Evolutionary conservation across 2,888 invertebrate genomes (phyloP).

Genomic region (Julus scanicus): DNA sequence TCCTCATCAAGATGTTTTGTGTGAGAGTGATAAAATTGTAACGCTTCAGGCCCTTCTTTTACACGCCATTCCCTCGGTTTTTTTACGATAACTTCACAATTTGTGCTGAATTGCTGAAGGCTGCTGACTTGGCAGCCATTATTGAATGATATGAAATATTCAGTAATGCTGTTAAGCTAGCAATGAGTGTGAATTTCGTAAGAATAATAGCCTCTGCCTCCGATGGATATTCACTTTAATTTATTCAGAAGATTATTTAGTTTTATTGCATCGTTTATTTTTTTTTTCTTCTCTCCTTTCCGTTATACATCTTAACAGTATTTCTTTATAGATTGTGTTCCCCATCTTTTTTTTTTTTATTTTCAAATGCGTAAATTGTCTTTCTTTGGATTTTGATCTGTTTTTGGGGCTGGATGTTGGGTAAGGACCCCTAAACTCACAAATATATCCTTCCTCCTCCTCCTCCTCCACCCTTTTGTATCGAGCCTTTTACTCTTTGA

Average conservation of each 20-base stretch:
- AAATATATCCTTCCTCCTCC: too few species aligned
- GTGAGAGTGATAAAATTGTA: too few species aligned
- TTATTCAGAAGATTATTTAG: constrained; percentile 14
- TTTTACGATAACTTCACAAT: too few species aligned
- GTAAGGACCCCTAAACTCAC: not conserved
- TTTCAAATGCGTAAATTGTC: not conserved
- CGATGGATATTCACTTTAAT: not conserved
- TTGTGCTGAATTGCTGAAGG: too few species aligned
- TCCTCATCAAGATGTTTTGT: too few species aligned
- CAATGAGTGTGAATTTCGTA: too few species aligned
- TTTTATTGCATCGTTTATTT: constrained; percentile 28
- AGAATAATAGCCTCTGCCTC: not conserved
- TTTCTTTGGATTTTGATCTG: not conserved
- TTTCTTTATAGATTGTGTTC: not conserved
- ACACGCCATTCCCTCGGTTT: too few species aligned
- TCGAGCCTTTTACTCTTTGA: not conserved
- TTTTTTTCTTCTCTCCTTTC: not conserved
- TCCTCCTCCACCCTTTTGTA: not conserved
- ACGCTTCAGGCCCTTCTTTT: too few species aligned
- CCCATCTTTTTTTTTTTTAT: not conserved
- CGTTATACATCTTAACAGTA: not conserved
- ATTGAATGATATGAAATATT: too few species aligned
- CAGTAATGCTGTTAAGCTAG: too few species aligned
- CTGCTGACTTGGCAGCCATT: too few species aligned
- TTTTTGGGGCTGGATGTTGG: not conserved